These are phyloP conservation scores for Apis laboriosa DNA, from an alignment of 1,140 invertebrate genomes.

Conservation along the genomic window DNA sequence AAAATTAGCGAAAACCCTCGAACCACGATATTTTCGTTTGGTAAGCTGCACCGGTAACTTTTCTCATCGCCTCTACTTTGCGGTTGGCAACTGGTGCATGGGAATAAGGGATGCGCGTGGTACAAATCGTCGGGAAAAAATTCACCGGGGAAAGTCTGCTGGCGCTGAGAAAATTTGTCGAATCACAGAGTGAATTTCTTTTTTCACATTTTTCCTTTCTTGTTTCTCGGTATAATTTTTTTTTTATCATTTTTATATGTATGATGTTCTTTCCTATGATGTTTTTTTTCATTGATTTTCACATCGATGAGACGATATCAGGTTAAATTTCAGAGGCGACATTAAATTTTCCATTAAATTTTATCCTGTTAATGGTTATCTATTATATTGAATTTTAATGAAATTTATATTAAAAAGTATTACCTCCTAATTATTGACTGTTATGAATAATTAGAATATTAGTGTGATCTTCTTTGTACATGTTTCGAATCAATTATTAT, in stretches of 20 bases:
- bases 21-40: slow-evolving; percentile 36
- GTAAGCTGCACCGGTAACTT: slow-evolving; percentile 29
- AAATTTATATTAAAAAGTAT: no score
- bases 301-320: not conserved
- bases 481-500: no score
- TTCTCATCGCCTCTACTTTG: slow-evolving; percentile 40
- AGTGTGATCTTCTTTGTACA: no score
- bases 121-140: slow-evolving; percentile 45
- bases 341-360: no score
- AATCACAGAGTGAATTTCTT: not conserved
- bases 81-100: not conserved
- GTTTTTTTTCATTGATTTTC: not conserved
- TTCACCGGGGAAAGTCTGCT: not conserved
- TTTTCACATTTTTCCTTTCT: not conserved
- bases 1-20: slow-evolving; percentile 49
- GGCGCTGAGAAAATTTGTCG: slow-evolving; percentile 20
- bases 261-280: no score
- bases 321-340: no score
- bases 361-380: no score
- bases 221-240: not conserved
- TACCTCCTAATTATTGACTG: no score
- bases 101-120: not conserved
- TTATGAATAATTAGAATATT: no score
- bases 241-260: no score
- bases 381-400: no score